Evolutionary conservation across 1,140 invertebrate genomes (phyloP), one percentile per base, ranked within the genome.

Genomic region (Drosophila lowei): DNA sequence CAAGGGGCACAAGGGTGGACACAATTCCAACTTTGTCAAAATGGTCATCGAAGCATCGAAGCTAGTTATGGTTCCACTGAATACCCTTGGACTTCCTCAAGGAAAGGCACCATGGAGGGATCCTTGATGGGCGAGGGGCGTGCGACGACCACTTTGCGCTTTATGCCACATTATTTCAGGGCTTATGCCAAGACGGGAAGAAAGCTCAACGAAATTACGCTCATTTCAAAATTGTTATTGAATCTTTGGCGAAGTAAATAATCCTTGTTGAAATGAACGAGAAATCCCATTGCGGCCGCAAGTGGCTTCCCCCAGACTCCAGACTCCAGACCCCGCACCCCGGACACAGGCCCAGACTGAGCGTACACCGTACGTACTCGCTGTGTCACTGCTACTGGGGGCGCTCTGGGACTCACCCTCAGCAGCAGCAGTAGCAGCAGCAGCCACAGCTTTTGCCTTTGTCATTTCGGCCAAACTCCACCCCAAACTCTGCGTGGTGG

Each of bases 191-290:
- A 42, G 42, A 48, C 64, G 46, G 61, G 15, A 41, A 55, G 62
- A 60, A 73, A 68, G 76, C 72, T 57, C 71, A 62, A 54, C 68
- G 68, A 83, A 88, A 88, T 88, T 64, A 71, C 71, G 66, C 67
- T 81, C 84, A 89, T 89, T 80, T 89, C 73, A 70, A 89, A 89
- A 80, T 84, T 71, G 73, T 80, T 89, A 89, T 89, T 89, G 84
- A 89, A 89, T 89, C 77, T 89, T 84, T 65, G 54, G 57, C 43
- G 49, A 72, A 80, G 79, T 84, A 84, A 78, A 84, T 89, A 89
- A 89, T 89, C 85, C 85, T 68, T 71, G 77, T 78, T 84, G 76
- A 84, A 83, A 84, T 78, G 59, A 89, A 71, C 59, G 64, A 52
- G 64, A 77, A 84, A 84, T 77, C 73, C 70, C 50, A 18, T 64